These are phyloP conservation scores for Coleophora flavipennella DNA, from an alignment of 2,888 invertebrate genomes.

Conservation along the genomic window DNA sequence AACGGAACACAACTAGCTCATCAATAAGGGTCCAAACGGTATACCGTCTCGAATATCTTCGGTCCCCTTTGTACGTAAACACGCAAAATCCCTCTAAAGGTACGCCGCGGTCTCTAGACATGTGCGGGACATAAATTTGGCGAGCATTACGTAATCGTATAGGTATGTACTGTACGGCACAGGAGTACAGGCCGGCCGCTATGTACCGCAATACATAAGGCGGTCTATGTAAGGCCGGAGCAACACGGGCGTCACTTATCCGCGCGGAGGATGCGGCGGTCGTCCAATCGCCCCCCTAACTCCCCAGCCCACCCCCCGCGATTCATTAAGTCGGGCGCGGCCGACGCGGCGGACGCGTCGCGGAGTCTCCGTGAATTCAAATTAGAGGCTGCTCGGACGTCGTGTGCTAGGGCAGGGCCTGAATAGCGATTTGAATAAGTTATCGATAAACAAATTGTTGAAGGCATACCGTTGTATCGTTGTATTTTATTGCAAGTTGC, in stretches of 20 bases:
- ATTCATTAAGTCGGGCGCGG: constrained; percentile 73
- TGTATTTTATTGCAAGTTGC: too few relatives aligned
- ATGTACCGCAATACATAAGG: constrained; percentile 63
- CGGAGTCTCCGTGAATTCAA: constrained; percentile 73
- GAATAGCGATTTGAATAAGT: not conserved
- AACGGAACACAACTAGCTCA: constrained; percentile 39
- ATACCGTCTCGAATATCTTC: constrained; percentile 65
- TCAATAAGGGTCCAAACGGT: constrained; percentile 63
- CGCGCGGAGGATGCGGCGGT: constrained; percentile 71
- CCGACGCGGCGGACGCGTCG: constrained; percentile 70
- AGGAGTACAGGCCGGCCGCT: constrained; percentile 50
- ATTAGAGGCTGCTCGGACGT: constrained; percentile 71
- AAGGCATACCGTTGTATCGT: too few relatives aligned
- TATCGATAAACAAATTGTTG: too few relatives aligned
- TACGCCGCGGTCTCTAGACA: constrained; percentile 71
- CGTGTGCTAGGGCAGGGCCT: constrained; percentile 46
- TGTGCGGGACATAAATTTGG: constrained; percentile 73
- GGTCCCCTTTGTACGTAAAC: constrained; percentile 62
- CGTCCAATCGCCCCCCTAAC: constrained; percentile 58
- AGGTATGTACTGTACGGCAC: not conserved
- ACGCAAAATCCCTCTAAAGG: constrained; percentile 72
- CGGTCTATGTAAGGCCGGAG: constrained; percentile 50
- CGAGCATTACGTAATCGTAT: constrained; percentile 62
- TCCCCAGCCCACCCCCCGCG: constrained; percentile 43
- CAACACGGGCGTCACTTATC: constrained; percentile 73